Percentiles rank a stretch among this genome's conserved stretches.
These are phyloP conservation scores for Trachythela sp. DNA, from an alignment of 64 coral and sea anemone genomes.

Conservation along the genomic window DNA sequence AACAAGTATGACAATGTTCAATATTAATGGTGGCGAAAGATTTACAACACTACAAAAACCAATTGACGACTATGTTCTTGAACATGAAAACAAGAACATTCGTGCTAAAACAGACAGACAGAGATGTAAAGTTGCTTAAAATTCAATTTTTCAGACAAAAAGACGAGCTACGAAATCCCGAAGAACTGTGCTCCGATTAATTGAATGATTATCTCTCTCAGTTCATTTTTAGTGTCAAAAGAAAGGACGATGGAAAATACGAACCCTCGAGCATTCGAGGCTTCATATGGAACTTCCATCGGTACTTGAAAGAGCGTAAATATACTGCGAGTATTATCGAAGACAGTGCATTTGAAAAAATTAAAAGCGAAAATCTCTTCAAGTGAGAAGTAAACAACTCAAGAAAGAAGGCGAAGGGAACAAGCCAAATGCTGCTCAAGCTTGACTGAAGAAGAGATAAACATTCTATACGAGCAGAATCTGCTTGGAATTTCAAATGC, in stretches of 20 bases:
- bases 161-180: constrained; percentile 21
- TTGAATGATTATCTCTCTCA: constrained; percentile 36
- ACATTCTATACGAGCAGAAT: neutral
- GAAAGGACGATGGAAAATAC: constrained; percentile 39
- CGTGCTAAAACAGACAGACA: constrained; percentile 22
- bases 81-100: constrained; percentile 21
- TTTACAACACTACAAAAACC: too few relatives aligned
- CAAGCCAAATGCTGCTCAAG: neutral
- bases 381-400: neutral
- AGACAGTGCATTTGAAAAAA: neutral
- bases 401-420: neutral
- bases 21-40: too few relatives aligned
- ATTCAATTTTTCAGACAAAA: constrained; percentile 19
- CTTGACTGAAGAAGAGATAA: neutral
- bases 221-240: constrained; percentile 29
- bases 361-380: neutral
- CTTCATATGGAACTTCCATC: constrained; percentile 29
- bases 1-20: too few relatives aligned
- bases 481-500: neutral
- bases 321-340: neutral
- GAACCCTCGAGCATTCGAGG: constrained; percentile 38
- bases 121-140: constrained; percentile 40
- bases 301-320: neutral
- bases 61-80: neutral
- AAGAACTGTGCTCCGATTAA: constrained; percentile 6